Evolutionary conservation across 2,888 invertebrate genomes (phyloP).

Genomic region (Nymphalis urticae): DNA sequence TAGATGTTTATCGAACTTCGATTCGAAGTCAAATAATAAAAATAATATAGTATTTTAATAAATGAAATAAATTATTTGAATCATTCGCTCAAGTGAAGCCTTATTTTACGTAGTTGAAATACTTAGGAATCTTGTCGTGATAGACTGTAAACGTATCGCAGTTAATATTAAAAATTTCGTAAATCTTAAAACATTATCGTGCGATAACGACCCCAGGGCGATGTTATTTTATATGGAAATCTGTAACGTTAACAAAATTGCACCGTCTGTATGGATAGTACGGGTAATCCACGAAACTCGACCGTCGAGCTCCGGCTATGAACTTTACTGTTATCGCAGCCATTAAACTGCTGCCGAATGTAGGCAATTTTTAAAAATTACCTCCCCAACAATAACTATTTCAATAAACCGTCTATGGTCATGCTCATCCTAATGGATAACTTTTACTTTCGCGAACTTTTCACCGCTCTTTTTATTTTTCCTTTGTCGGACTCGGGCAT

Average conservation of each 20-base stretch:
- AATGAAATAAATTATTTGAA: no score
- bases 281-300: slow-evolving; percentile 67
- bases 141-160: not conserved
- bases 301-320: slow-evolving; percentile 71
- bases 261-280: slow-evolving; percentile 66
- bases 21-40: no score
- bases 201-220: slow-evolving; percentile 36
- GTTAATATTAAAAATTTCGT: slow-evolving; percentile 19
- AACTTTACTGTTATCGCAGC: slow-evolving; percentile 77
- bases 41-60: no score
- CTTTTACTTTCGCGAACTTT: slow-evolving; percentile 73
- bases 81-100: no score
- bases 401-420: slow-evolving; percentile 76
- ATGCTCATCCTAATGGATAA: slow-evolving; percentile 67
- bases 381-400: slow-evolving; percentile 71
- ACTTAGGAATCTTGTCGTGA: no score
- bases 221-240: slow-evolving; percentile 59
- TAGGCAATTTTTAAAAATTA: slow-evolving; percentile 77
- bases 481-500: slow-evolving; percentile 49
- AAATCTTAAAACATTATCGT: slow-evolving; percentile 28
- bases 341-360: slow-evolving; percentile 74
- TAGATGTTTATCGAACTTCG: no score
- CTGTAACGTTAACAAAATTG: slow-evolving; percentile 69
- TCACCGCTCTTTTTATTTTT: slow-evolving; percentile 44
- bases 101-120: not conserved